Conservation (phyloP, 2,888 invertebrate genomes). For the Rhodophaea formosa region DNA sequence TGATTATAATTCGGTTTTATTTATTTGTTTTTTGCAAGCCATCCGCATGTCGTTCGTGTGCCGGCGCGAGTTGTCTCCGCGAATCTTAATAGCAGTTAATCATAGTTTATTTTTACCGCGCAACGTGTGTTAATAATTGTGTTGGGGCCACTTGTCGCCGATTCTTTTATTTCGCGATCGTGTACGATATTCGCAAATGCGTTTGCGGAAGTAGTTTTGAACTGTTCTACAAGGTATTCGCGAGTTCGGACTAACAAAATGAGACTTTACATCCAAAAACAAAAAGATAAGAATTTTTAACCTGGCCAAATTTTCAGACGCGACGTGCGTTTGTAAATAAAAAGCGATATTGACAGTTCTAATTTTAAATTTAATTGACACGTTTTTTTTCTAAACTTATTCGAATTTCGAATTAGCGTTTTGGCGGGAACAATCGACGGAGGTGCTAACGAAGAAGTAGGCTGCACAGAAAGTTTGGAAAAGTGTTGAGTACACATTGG, state of each 20-base stretch:
- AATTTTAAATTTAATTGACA: constrained; percentile 32
- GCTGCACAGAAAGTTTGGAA: constrained; percentile 74
- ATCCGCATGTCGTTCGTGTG: constrained; percentile 59
- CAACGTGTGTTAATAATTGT: constrained; percentile 77
- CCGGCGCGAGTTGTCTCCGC: constrained; percentile 67
- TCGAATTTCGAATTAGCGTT: constrained; percentile 43
- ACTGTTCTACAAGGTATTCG: constrained; percentile 49
- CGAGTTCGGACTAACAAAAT: constrained; percentile 45
- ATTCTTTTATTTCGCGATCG: constrained; percentile 64
- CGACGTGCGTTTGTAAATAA: constrained; percentile 36
- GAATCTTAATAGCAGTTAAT: constrained; percentile 78
- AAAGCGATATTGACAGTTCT: constrained; percentile 36
- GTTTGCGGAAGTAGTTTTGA: constrained; percentile 35
- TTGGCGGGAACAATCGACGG: constrained; percentile 57
- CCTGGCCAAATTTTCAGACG: constrained; percentile 46
- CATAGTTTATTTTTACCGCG: constrained; percentile 80
- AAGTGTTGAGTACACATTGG: constrained; percentile 74
- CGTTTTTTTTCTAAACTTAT: constrained; percentile 41
- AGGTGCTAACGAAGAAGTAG: constrained; percentile 58
- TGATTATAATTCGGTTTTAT: constrained; percentile 45
- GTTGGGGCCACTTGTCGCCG: constrained; percentile 67
- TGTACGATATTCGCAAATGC: constrained; percentile 65
- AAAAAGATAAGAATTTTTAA: constrained; percentile 40
- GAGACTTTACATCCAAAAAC: constrained; percentile 46
- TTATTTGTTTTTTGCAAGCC: constrained; percentile 55